Conservation (phyloP, 2,888 invertebrate species). For the Leucophora obtusa region DNA sequence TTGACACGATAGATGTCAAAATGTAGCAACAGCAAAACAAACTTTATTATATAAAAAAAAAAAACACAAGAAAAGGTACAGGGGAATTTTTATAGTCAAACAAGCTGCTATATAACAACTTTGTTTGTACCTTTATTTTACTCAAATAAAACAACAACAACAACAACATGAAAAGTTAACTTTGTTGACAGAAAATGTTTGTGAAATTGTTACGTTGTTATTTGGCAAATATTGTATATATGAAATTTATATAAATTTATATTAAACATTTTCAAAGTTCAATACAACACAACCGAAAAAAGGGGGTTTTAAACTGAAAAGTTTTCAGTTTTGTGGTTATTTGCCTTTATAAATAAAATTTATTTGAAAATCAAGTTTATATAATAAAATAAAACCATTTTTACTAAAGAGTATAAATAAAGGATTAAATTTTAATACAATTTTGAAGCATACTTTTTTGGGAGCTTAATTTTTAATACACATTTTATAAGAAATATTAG, state of each 20-base stretch:
- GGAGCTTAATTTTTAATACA: background rate
- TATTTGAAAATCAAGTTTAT: background rate
- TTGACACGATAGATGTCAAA: slow-evolving; percentile 56
- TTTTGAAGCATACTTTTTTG: background rate
- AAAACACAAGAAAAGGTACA: background rate
- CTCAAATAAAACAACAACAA: slow-evolving; percentile 18
- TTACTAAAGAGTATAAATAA: background rate
- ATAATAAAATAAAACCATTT: background rate
- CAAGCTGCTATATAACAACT: slow-evolving; percentile 49
- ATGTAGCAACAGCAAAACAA: slow-evolving; percentile 49
- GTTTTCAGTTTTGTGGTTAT: slow-evolving; percentile 12
- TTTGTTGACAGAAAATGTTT: slow-evolving; percentile 63
- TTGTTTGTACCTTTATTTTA: slow-evolving; percentile 33
- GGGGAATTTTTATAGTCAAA: slow-evolving; percentile 37
- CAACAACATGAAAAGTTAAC: slow-evolving; percentile 44
- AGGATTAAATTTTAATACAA: background rate
- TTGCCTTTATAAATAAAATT: slow-evolving; percentile 3
- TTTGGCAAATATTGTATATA: slow-evolving; percentile 33
- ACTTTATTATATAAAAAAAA: slow-evolving; percentile 47
- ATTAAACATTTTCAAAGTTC: background rate
- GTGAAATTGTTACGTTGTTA: slow-evolving; percentile 53
- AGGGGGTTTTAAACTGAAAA: slow-evolving; percentile 21
- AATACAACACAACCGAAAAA: background rate
- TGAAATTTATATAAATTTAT: background rate
- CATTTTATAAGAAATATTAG: no score